Evolutionary conservation across 2,888 invertebrate genomes (phyloP).

Genomic region (Lutraria lutraria): DNA sequence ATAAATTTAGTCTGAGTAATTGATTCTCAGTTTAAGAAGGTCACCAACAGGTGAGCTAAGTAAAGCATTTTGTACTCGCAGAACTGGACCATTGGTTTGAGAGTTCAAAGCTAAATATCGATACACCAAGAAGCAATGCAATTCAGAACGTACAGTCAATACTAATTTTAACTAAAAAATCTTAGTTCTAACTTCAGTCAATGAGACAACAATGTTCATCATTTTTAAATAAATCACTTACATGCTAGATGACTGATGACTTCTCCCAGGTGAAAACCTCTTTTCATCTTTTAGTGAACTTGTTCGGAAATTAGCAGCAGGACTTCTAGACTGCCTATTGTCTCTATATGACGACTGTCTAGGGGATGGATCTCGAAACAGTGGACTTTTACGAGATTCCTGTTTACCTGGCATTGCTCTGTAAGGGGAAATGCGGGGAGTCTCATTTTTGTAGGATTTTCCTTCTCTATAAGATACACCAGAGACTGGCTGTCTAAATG

Average conservation of each 20-base stretch:
- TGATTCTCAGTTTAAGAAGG: no score
- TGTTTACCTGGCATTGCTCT: neutral
- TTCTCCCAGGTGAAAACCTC: slow-evolving; percentile 16
- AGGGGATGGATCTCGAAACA: neutral
- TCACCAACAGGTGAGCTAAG: no score
- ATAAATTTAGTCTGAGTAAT: no score
- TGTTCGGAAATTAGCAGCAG: neutral
- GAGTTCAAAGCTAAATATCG: no score
- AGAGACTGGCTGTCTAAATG: neutral
- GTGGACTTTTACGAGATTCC: neutral
- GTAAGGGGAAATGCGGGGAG: neutral
- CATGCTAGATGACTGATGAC: slow-evolving; percentile 17
- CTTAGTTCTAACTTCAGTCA: no score
- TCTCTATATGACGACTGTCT: slow-evolving; percentile 10
- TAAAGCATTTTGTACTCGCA: no score
- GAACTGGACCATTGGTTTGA: no score
- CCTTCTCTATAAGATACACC: neutral
- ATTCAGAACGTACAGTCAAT: no score
- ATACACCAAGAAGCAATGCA: no score
- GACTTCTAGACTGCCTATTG: neutral
- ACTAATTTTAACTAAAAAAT: no score
- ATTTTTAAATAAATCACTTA: neutral
- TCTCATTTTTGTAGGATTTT: neutral
- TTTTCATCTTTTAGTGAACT: slow-evolving; percentile 2
- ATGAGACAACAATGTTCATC: no score